Evolutionary conservation across 2,113 vertebrate species (phyloP).

Genomic region (Hylia prasina): DNA sequence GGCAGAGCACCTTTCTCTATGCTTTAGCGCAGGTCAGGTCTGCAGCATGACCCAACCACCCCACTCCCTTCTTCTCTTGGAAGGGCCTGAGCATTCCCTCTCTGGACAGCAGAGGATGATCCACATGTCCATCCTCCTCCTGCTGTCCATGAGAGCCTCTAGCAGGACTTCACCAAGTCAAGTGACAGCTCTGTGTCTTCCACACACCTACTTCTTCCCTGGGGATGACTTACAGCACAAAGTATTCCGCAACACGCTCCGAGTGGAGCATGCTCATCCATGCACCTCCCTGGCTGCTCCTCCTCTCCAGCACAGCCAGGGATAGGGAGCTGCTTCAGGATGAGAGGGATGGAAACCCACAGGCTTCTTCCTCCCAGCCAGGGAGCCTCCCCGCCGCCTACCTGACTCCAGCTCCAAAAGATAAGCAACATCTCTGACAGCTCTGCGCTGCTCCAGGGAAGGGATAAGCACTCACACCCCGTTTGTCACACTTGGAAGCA

Average conservation of each 20-base stretch:
- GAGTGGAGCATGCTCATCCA: accelerated
- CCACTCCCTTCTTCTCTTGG: background rate
- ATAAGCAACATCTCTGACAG: background rate
- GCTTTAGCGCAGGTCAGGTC: background rate
- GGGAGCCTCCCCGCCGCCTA: background rate
- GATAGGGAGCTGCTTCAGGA: background rate
- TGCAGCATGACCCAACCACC: background rate
- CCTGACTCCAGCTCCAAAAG: background rate
- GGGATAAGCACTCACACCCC: background rate
- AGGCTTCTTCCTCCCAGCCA: background rate
- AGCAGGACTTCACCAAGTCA: background rate
- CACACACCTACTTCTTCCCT: background rate
- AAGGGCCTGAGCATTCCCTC: background rate
- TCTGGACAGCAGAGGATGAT: background rate
- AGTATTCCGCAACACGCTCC: accelerated
- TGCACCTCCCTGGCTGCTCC: background rate
- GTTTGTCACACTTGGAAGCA: slow-evolving; percentile 30
- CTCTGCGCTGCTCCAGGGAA: background rate
- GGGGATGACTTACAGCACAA: background rate
- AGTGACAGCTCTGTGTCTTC: background rate
- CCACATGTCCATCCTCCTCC: background rate
- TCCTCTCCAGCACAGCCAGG: background rate
- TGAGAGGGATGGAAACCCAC: background rate
- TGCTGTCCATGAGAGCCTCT: background rate
- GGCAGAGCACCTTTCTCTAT: background rate